Base-by-base conservation (phyloP, 2,113 vertebrate species). In the Erythrolamprus reginae region DNA sequence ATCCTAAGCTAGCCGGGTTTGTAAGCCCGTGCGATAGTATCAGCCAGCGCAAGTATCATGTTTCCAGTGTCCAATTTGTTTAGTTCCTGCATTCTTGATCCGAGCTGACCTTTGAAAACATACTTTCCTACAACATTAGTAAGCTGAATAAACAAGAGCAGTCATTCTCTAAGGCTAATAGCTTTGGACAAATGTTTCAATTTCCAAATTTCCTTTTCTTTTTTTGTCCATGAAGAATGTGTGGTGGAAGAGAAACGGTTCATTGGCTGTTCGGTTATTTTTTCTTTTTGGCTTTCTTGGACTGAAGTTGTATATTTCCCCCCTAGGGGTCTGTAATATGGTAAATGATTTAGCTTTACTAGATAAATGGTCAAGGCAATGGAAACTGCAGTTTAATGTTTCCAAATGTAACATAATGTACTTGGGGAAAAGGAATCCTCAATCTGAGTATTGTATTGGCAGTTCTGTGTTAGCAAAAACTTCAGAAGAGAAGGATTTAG, bases 1-100 rank as follows among this genome's bases (percentile, higher is more conserved):
- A 6, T 84, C 0, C 1, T 0, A 0, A 28, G 5, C 15, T 0
- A 0, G 24, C 0, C 84, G 92, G 90, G 1, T 23, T 65, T 0
- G 23, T 50, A 77, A 89, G 5, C 65, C 1, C 10, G 8, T 53
- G 53, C 2, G 47, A 2, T 28, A 0, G 13, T 0, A 5, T 2
- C 15, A 45, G 0, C 82, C 86, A 7, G 82, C 47, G 91, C 90
- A 47, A 0, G 28, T 28, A 3, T 1, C 0, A 58, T 23, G 47
- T 52, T 38, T 88, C 89, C 92, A 45, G 89, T 82, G 92, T 42
- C 1, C 87, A 56, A 1, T 42, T 4, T 12, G 55, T 48, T 4
- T 15, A 58, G 86, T 70, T 21, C 0, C 92, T 19, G 0, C 2
- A 0, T 86, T 88, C 48, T 23, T 3, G 0, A 83, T 17, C 10